Evolutionary conservation across 2,888 invertebrate species (phyloP).

Genomic region (Acrobasis suavella): DNA sequence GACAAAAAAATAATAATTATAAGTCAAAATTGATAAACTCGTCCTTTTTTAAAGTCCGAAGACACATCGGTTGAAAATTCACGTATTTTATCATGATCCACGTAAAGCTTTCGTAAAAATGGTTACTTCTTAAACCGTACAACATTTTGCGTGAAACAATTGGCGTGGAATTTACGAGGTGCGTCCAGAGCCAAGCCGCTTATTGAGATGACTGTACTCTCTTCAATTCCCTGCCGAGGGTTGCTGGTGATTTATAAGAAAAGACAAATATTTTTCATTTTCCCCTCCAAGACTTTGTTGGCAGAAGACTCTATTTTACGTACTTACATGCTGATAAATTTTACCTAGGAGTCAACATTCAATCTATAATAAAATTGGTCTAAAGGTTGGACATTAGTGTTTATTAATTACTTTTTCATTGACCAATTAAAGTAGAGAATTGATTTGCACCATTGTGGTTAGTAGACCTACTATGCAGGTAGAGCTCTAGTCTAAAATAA

Average conservation of each 20-base stretch:
- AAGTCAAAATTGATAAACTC: no score
- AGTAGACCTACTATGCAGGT: no score
- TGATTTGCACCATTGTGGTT: no score
- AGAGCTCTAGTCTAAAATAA: no score
- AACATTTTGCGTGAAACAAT: constrained; percentile 70
- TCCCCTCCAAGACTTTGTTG: constrained; percentile 5
- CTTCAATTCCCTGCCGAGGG: constrained; percentile 52
- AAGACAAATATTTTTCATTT: constrained; percentile 9
- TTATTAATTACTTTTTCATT: no score
- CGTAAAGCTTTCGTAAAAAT: constrained; percentile 29
- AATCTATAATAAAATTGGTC: no score
- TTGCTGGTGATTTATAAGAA: constrained; percentile 26
- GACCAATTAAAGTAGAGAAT: no score
- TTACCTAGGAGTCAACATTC: no score
- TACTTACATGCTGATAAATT: not conserved
- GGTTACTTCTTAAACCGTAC: constrained; percentile 48
- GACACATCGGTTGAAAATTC: not conserved
- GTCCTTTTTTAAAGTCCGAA: no score
- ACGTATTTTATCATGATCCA: constrained; percentile 33
- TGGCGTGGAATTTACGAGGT: constrained; percentile 68
- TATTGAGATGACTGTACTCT: constrained; percentile 67
- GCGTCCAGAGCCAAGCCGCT: constrained; percentile 71
- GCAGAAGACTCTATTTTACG: constrained; percentile 10
- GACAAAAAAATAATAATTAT: no score
- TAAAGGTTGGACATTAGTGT: no score